Evolutionary conservation across 2,888 invertebrate genomes (phyloP), one percentile per base, ranked within the genome.

Genomic region (Conchocele bisecta): DNA sequence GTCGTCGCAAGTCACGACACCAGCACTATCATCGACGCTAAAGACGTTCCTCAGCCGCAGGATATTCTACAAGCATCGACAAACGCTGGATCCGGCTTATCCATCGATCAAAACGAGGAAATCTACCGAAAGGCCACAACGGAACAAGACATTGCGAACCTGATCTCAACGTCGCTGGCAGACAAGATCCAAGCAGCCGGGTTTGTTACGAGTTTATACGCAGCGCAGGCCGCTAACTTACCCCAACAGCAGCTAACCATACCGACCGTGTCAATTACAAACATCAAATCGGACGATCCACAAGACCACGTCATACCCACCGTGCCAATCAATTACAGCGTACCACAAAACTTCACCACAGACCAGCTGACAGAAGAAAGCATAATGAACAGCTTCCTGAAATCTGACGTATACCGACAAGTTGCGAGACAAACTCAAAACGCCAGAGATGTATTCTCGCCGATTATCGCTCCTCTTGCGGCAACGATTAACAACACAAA

Each of bases 321-420:
- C 17, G 33, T 51, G 51, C 51, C 51, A 28, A 51, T 51, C 13
- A 51, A 51, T 35, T 51, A 51, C 33, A 51, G 31, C 15, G 22
- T 51, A 51, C 51, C 51, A 33, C 51, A 29, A 35, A 33, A 9
- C 15, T 51, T 22, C 35, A 20, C 51, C 31, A 22, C 51, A 2
- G 51, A 51, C 2, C 17, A 17, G 22, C 17, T 31, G 15, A 51
- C 2, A 20, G 51, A 33, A 17, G 51, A 51, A 3, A 33, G 20
- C 33, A 5, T 51, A 33, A 35, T 51, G 1, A 33, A 33, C n/a
- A 35, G 37, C n/a, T 33, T 51, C 22, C 51, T 51, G 15, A 51
- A 51, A 20, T 22, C 17, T n/a, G 51, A 51, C 7, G n/a, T 22
- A n/a, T 51, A 31, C 13, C 4, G 31, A 33, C 51, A 51, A 5